Percentiles rank a stretch among this genome's conserved stretches.
Evolutionary conservation across 2,797 vertebrate genomes (phyloP).

Genomic region (Bradypodion ventrale): DNA sequence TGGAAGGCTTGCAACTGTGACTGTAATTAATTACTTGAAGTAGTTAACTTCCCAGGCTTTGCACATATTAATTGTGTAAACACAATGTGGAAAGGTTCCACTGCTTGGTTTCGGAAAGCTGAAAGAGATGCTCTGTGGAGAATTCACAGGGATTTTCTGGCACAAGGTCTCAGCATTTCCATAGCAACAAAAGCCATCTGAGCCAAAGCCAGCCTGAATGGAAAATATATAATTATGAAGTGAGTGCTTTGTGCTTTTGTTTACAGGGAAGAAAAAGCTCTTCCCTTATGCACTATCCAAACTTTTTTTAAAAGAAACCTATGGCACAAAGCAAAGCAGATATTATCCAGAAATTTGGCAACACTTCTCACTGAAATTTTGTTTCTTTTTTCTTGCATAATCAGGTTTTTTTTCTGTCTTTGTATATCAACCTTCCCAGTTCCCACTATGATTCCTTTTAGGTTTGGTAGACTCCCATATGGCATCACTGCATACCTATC

Average conservation of each 20-base stretch:
- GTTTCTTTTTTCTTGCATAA: background rate
- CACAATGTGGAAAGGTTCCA: background rate
- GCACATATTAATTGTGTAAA: background rate
- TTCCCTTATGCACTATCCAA: background rate
- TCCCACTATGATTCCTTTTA: background rate
- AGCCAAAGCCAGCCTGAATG: background rate
- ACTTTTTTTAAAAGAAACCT: constrained; percentile 7
- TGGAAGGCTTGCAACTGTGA: no score
- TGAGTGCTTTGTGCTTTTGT: background rate
- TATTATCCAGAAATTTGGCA: background rate
- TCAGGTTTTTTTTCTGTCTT: background rate
- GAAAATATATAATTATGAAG: constrained; percentile 50
- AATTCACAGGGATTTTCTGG: no score
- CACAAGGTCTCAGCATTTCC: constrained; percentile 2
- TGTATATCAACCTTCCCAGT: background rate
- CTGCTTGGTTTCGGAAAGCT: background rate
- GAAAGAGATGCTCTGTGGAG: background rate
- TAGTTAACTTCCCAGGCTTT: no score
- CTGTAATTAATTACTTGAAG: no score
- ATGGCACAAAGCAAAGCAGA: background rate
- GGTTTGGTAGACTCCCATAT: background rate
- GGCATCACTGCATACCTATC: no score
- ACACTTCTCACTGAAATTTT: background rate
- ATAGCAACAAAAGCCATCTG: constrained; percentile 31
- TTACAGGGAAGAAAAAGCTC: constrained; percentile 7